Conservation (phyloP, 2,797 vertebrate species). For the Echeneis naucrates region DNA sequence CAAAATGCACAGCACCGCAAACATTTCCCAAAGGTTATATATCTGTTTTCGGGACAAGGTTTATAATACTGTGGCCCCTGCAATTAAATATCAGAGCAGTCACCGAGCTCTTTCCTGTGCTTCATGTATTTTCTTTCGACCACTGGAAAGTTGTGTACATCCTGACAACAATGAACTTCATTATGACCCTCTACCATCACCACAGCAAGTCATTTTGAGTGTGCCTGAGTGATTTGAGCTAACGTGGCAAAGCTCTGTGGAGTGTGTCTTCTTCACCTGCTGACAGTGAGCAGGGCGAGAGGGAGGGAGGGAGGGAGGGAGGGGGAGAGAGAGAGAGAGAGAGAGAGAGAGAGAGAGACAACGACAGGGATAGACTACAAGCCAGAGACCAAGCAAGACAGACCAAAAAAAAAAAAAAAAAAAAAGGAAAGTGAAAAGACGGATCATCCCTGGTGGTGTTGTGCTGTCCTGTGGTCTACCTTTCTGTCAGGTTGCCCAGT, state of each 20-base stretch:
- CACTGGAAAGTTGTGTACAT: slow-evolving; percentile 39
- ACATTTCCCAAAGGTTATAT: slow-evolving; percentile 28
- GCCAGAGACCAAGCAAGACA: slow-evolving; percentile 21
- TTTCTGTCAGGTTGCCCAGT: slow-evolving; percentile 89
- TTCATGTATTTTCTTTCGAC: neutral
- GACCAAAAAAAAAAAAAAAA: neutral
- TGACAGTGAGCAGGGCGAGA: slow-evolving; percentile 65
- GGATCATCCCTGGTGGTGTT: slow-evolving; percentile 74
- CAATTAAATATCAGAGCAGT: slow-evolving; percentile 36
- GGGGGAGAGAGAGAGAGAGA: slow-evolving; percentile 13
- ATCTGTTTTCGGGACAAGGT: slow-evolving; percentile 28
- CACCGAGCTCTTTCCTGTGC: slow-evolving; percentile 18
- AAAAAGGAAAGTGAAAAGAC: slow-evolving; percentile 44
- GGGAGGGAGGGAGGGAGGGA: slow-evolving; percentile 3
- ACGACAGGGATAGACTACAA: slow-evolving; percentile 36
- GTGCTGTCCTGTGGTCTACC: slow-evolving; percentile 83
- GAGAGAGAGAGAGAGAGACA: slow-evolving; percentile 8
- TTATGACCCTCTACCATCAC: slow-evolving; percentile 11
- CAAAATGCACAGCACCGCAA: slow-evolving; percentile 6
- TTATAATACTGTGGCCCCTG: slow-evolving; percentile 13
- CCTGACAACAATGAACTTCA: slow-evolving; percentile 60
- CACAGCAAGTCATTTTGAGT: slow-evolving; percentile 51
- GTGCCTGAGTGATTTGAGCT: slow-evolving; percentile 74
- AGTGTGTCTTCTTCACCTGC: slow-evolving; percentile 79
- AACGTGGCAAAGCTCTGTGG: slow-evolving; percentile 79